Evolutionary conservation across 1,140 invertebrate genomes (phyloP).

Genomic region (Eciton burchellii): DNA sequence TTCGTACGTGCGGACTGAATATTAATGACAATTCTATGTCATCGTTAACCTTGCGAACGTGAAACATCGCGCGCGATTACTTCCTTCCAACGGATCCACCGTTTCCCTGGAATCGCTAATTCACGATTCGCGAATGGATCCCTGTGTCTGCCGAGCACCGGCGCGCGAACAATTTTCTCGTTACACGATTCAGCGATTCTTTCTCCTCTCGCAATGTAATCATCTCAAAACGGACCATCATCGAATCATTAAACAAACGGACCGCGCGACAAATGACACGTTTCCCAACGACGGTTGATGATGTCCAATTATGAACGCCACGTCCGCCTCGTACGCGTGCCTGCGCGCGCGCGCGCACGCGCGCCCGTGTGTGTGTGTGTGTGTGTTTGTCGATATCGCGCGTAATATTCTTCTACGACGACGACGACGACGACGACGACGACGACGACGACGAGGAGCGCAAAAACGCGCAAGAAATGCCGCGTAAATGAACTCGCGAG

Average conservation of each 20-base stretch:
- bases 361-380: too few species aligned
- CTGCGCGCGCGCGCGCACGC: too few species aligned
- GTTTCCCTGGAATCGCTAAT: slow-evolving; percentile 32
- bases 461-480: slow-evolving; percentile 22
- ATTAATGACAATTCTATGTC: slow-evolving; percentile 55
- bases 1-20: slow-evolving; percentile 41
- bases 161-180: slow-evolving; percentile 37
- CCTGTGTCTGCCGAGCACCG: too few species aligned
- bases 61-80: slow-evolving; percentile 29
- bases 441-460: neutral
- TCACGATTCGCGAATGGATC: too few species aligned
- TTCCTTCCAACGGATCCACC: slow-evolving; percentile 11
- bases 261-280: slow-evolving; percentile 5
- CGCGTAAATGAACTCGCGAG: slow-evolving; percentile 40
- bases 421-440: neutral
- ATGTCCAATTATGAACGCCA: slow-evolving; percentile 31
- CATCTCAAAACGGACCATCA: slow-evolving; percentile 31
- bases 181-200: slow-evolving; percentile 22
- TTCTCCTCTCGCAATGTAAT: slow-evolving; percentile 14
- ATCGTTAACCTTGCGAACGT: slow-evolving; percentile 48
- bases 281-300: slow-evolving; percentile 46
- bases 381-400: slow-evolving; percentile 6
- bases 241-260: slow-evolving; percentile 47
- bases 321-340: slow-evolving; percentile 21
- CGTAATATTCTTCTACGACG: neutral